These are phyloP conservation scores for Xylota segnis DNA, from an alignment of 2,888 invertebrate genomes.

Conservation along the genomic window DNA sequence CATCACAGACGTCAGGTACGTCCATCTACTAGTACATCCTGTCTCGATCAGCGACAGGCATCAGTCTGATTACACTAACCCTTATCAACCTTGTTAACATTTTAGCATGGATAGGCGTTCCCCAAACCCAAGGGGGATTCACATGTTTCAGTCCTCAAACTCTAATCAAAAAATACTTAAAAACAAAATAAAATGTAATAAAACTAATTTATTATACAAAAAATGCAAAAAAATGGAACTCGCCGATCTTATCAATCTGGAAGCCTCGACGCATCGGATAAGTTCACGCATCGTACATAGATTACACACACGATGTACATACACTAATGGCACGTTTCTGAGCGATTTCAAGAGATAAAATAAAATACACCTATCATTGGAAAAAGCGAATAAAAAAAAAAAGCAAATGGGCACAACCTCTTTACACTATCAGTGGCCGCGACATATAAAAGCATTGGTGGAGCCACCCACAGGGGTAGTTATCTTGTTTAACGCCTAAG, in stretches of 20 bases:
- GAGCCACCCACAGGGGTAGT: slow-evolving; percentile 60
- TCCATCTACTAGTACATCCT: not conserved
- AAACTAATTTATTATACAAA: slow-evolving; percentile 1
- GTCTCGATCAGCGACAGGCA: not conserved
- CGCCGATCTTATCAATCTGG: not conserved
- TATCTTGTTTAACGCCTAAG: slow-evolving; percentile 53
- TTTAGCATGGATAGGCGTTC: not conserved
- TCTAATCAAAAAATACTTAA: not conserved
- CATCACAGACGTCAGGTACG: no score
- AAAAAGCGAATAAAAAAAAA: slow-evolving; percentile 32
- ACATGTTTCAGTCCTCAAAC: not conserved
- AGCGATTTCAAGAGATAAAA: slow-evolving; percentile 44
- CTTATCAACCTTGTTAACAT: not conserved
- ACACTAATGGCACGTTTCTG: slow-evolving; percentile 15
- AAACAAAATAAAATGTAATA: not conserved
- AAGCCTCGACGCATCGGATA: slow-evolving; percentile 2
- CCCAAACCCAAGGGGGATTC: not conserved
- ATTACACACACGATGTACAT: slow-evolving; percentile 29
- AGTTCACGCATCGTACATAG: slow-evolving; percentile 13
- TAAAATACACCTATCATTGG: not conserved
- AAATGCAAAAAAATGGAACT: not conserved
- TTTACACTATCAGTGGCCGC: slow-evolving; percentile 43
- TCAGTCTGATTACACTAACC: not conserved
- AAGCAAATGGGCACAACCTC: slow-evolving; percentile 43
- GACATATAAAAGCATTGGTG: slow-evolving; percentile 68